Percentiles rank a stretch among this genome's conserved stretches.
Evolutionary conservation across 2,797 vertebrate species (phyloP).

Genomic region (Hemibagrus guttatus): DNA sequence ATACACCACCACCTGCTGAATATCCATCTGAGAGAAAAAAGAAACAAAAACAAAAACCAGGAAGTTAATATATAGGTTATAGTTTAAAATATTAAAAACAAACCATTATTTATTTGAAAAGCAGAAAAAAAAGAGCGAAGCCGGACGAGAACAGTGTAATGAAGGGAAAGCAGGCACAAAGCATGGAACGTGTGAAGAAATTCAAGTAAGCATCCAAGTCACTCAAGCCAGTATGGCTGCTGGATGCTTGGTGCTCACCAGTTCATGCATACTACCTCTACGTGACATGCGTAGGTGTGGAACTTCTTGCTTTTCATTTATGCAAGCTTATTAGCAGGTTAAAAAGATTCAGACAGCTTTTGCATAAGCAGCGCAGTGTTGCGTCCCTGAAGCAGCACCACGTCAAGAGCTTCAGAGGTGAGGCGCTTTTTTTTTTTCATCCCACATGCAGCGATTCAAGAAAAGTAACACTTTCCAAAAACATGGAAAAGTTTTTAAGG

Average conservation of each 20-base stretch:
- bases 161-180: not conserved
- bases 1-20: slow-evolving; percentile 91
- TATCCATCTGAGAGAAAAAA: slow-evolving; percentile 79
- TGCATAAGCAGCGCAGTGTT: not conserved
- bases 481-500: not conserved
- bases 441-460: not conserved
- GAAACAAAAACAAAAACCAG: not conserved
- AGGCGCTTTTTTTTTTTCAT: not conserved
- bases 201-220: not conserved
- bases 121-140: not conserved
- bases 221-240: not conserved
- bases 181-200: not conserved
- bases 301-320: slow-evolving; percentile 7
- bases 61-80: no score
- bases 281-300: slow-evolving; percentile 1
- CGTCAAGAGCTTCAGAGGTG: not conserved
- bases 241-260: not conserved
- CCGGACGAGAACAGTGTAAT: not conserved
- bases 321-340: not conserved
- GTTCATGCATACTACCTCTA: not conserved
- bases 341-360: slow-evolving; percentile 22
- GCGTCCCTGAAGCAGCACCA: not conserved
- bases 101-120: not conserved
- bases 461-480: not conserved
- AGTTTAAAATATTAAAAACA: no score